Evolutionary conservation across 2,888 invertebrate genomes (phyloP).

Genomic region (Aphidoletes aphidimyza): DNA sequence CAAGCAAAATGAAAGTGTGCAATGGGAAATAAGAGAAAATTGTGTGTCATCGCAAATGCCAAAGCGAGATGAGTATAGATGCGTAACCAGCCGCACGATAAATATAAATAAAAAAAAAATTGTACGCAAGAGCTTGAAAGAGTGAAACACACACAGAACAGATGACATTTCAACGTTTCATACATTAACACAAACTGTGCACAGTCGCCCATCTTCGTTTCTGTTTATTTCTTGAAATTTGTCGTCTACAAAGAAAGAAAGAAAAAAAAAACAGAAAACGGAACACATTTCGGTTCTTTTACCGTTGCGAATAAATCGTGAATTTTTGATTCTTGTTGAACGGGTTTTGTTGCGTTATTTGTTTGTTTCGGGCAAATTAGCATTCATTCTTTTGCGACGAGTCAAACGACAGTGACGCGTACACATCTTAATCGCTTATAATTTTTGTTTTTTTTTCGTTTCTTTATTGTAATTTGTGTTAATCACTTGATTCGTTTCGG

Average conservation of each 20-base stretch:
- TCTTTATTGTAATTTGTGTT: slow-evolving; percentile 14
- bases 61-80: background rate
- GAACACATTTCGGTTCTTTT: background rate
- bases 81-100: background rate
- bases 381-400: too few relatives aligned
- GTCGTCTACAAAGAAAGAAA: too few relatives aligned
- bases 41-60: background rate
- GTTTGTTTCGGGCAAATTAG: too few relatives aligned
- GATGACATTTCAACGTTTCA: slow-evolving; percentile 26
- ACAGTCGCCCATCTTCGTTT: slow-evolving; percentile 33
- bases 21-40: background rate
- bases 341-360: background rate
- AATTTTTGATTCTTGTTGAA: background rate
- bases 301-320: background rate
- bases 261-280: too few relatives aligned
- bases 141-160: background rate
- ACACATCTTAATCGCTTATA: background rate
- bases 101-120: slow-evolving; percentile 33
- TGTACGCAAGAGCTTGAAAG: background rate
- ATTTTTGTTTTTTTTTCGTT: background rate
- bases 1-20: background rate
- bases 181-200: slow-evolving; percentile 8
- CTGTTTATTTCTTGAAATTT: slow-evolving; percentile 31
- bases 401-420: too few relatives aligned
- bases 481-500: background rate